These are phyloP conservation scores for Tinea trinotella DNA, from an alignment of 2,888 invertebrate genomes.

Conservation along the genomic window DNA sequence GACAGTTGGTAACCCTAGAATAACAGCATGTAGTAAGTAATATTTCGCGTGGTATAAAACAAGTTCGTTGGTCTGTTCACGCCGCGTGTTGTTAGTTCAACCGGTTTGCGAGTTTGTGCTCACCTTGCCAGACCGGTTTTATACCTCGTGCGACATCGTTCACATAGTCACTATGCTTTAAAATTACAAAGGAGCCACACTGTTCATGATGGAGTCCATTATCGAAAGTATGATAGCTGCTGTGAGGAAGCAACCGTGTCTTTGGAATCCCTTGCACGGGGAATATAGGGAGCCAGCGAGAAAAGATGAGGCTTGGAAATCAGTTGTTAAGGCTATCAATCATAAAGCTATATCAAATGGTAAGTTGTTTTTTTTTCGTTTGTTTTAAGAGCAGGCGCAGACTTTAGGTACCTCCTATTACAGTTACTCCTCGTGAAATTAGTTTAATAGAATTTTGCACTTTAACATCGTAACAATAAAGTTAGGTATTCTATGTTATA, in stretches of 20 bases:
- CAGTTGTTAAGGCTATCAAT: conserved; percentile 47
- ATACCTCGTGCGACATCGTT: no score
- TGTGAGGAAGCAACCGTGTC: conserved; percentile 49
- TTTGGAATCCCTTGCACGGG: conserved; percentile 57
- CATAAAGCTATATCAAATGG: conserved; percentile 45
- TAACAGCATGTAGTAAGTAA: no score
- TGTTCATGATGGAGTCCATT: neutral
- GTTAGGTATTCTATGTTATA: no score
- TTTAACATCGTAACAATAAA: no score
- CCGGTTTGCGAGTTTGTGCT: neutral
- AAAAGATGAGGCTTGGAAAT: conserved; percentile 55
- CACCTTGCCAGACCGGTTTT: conserved; percentile 9
- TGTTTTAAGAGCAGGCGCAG: no score
- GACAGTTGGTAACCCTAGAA: no score
- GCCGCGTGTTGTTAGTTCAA: neutral
- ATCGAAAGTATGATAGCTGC: conserved; percentile 58
- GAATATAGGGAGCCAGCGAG: conserved; percentile 51
- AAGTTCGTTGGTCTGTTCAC: neutral
- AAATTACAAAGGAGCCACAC: conserved; percentile 10
- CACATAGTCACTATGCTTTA: neutral
- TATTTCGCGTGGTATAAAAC: conserved; percentile 8
- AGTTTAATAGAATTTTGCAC: no score
- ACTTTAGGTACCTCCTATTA: no score
- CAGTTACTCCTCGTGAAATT: no score
- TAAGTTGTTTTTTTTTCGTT: no score